Evolutionary conservation across 2,113 vertebrate species (phyloP).

Genomic region (Platysternon megacephalum): DNA sequence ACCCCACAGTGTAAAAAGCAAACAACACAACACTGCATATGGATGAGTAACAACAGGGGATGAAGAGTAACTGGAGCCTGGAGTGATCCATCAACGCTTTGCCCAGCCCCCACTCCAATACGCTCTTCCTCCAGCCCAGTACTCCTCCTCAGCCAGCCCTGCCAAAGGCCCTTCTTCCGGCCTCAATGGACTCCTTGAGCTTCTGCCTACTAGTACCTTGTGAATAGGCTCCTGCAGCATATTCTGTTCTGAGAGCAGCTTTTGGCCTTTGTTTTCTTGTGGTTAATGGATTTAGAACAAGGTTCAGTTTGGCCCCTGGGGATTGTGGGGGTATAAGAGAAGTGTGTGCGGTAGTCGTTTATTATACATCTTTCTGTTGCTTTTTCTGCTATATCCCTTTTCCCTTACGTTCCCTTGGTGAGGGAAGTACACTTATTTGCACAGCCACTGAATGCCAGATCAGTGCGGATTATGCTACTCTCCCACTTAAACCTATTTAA

Average conservation of each 20-base stretch:
- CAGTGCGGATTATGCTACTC: neutral
- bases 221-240: neutral
- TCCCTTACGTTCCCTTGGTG: neutral
- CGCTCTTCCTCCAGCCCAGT: neutral
- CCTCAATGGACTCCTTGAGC: neutral
- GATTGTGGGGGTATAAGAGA: neutral
- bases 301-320: neutral
- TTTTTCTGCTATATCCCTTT: neutral
- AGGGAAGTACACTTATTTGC: neutral
- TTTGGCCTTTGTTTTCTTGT: neutral
- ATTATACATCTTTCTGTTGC: neutral
- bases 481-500: neutral
- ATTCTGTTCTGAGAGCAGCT: neutral
- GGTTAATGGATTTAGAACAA: neutral
- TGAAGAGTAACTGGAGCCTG: neutral
- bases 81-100: no score
- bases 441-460: neutral
- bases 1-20: neutral
- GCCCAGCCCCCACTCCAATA: neutral
- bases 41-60: neutral
- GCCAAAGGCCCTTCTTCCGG: neutral
- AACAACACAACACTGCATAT: neutral
- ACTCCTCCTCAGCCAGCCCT: neutral
- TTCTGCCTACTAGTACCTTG: neutral
- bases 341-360: neutral